Base-by-base conservation (phyloP, 1,140 invertebrate species). In the Ephestia elutella region DNA sequence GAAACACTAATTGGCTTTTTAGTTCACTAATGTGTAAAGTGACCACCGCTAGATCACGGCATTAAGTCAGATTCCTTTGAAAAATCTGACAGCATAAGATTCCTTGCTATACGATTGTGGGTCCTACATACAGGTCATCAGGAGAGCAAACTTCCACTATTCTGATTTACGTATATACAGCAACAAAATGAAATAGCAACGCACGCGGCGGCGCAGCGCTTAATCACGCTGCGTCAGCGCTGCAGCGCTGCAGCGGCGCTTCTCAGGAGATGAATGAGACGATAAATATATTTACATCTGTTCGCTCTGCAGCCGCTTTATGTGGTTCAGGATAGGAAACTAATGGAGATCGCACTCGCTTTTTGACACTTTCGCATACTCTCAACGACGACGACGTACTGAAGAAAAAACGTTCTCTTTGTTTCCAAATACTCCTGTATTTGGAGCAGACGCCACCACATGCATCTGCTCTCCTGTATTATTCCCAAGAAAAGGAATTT, bases 211-310 rank as follows among this genome's bases (percentile, higher is more conserved):
- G 5, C 38, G 38, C 38, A 44, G 38, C 38, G 13, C 7, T 44
- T 44, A 44, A 44, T 44, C 38, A 44, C 38, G 38, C 38, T 1
- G 38, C 38, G 38, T 44, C 38, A 44, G 38, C 38, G 38, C 38
- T 15, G 38, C 38, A 17, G 38, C 38, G 38, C 38, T n/a, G 38
- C 38, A 15, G 38, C 13, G 13, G 7, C 38, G n/a, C n/a, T n/a
- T n/a, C n/a, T n/a, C 38, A 7, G 2, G 15, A 44, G 38, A 44
- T 44, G 38, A 44, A 44, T 44, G 38, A 44, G 38, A 44, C 38
- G 38, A 44, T 44, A 35, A 35, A 35, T 35, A 44, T 44, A 44
- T 44, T 44, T 44, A 44, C 38, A 44, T 44, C 38, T 44, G 38
- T 44, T 44, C n/a, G 1, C 10, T 0, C n/a, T 44, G 13, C 38